Evolutionary conservation across 2,888 invertebrate species (phyloP).

Genomic region (Polymixis lichenea): DNA sequence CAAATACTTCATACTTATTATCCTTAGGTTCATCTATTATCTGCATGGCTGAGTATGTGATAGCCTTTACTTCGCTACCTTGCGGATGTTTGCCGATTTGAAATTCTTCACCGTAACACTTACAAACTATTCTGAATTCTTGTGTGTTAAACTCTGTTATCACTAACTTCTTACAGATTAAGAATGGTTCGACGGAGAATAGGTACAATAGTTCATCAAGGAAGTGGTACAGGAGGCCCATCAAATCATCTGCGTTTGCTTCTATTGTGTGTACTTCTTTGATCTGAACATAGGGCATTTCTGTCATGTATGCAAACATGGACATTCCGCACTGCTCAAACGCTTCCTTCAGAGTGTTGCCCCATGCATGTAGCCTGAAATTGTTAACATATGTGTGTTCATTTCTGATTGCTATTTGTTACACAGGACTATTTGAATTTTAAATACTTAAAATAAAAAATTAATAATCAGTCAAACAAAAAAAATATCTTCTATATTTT

Average conservation of each 20-base stretch:
- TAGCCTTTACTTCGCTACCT: constrained; percentile 99
- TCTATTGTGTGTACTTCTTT: constrained; percentile 94
- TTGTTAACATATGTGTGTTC: constrained; percentile 24
- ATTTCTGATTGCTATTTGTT: not conserved
- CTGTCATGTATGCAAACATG: constrained; percentile 99
- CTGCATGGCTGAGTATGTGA: constrained; percentile 99
- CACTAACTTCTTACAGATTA: constrained; percentile 96
- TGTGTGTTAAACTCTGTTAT: constrained; percentile 96
- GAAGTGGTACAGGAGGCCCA: constrained; percentile 97
- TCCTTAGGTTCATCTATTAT: constrained; percentile 93
- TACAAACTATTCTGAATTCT: constrained; percentile 95
- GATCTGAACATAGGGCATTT: constrained; percentile 95
- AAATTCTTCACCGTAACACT: constrained; percentile 98
- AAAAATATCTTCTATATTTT: no score
- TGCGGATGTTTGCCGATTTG: constrained; percentile 98
- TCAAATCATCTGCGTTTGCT: constrained; percentile 97
- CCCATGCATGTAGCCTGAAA: constrained; percentile 97
- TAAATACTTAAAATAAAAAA: no score
- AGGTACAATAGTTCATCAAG: constrained; percentile 98
- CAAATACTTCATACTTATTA: constrained; percentile 96
- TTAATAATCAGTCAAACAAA: no score
- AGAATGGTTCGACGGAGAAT: constrained; percentile 97
- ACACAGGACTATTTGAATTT: not conserved
- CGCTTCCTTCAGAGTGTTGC: constrained; percentile 95
- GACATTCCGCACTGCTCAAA: constrained; percentile 98